Conservation (phyloP, 2,888 invertebrate species). For the Hedychridium roseum region DNA sequence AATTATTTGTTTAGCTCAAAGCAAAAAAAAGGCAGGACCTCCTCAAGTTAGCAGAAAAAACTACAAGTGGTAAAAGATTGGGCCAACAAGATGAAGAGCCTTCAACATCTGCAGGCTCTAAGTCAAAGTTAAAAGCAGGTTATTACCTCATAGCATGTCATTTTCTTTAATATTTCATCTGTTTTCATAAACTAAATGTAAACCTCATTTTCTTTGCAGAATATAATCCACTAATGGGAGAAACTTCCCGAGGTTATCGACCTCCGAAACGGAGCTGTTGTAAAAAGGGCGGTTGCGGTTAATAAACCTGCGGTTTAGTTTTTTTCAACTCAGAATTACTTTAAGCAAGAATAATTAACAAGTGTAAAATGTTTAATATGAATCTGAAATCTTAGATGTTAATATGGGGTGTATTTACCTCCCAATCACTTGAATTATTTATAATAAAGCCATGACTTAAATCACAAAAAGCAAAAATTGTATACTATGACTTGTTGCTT, state of each 20-base stretch:
- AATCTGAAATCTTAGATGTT: no score
- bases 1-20: constrained; percentile 43
- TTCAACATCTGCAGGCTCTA: constrained; percentile 22
- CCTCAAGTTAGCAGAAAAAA: constrained; percentile 31
- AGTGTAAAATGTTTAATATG: constrained; percentile 1
- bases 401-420: no score
- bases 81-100: constrained; percentile 34
- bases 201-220: no score
- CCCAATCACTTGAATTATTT: no score
- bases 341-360: no score
- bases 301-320: no score
- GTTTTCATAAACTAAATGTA: neutral
- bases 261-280: constrained; percentile 59
- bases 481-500: neutral
- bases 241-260: constrained; percentile 48
- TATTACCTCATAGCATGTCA: neutral
- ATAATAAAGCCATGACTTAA: no score
- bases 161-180: constrained; percentile 6
- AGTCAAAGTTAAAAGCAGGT: constrained; percentile 34
- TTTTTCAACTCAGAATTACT: no score
- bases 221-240: constrained; percentile 60
- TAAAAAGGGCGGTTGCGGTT: constrained; percentile 57
- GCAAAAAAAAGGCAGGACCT: constrained; percentile 49
- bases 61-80: constrained; percentile 42
- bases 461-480: neutral